Evolutionary conservation across 2,888 invertebrate genomes (phyloP).

Genomic region (Apotomis capreana): DNA sequence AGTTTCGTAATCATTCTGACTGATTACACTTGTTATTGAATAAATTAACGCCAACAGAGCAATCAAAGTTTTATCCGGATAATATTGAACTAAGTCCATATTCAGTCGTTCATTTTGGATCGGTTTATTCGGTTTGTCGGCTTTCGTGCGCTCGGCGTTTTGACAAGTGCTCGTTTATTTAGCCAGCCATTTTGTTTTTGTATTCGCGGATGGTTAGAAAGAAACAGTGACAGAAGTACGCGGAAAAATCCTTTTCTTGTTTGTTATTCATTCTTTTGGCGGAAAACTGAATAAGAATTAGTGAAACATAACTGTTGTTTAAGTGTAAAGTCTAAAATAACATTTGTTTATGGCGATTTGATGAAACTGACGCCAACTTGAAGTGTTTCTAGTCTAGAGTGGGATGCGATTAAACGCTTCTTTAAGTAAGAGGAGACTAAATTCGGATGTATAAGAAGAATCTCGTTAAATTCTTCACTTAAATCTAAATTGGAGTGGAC

Average conservation of each 20-base stretch:
- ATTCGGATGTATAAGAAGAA: constrained; percentile 12
- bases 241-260: constrained; percentile 62
- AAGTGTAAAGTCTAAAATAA: not conserved
- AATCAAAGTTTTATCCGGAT: constrained; percentile 37
- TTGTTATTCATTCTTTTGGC: constrained; percentile 27
- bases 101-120: constrained; percentile 15
- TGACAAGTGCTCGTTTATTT: constrained; percentile 52
- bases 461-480: not conserved
- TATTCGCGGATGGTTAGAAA: constrained; percentile 57
- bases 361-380: constrained; percentile 26
- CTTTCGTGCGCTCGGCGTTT: constrained; percentile 41
- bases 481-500: constrained; percentile 7
- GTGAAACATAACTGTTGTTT: constrained; percentile 3
- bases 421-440: constrained; percentile 15
- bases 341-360: constrained; percentile 21
- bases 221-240: constrained; percentile 56
- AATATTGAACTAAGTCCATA: constrained; percentile 20
- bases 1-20: constrained; percentile 46
- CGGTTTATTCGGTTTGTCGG: constrained; percentile 17
- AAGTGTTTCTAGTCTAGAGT: constrained; percentile 37
- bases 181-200: constrained; percentile 81
- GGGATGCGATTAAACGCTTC: constrained; percentile 31
- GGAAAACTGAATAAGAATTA: constrained; percentile 22
- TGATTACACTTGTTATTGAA: constrained; percentile 57
- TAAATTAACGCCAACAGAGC: constrained; percentile 57